These are phyloP conservation scores for Periplaneta americana DNA, from an alignment of 1,140 invertebrate genomes.

Conservation along the genomic window DNA sequence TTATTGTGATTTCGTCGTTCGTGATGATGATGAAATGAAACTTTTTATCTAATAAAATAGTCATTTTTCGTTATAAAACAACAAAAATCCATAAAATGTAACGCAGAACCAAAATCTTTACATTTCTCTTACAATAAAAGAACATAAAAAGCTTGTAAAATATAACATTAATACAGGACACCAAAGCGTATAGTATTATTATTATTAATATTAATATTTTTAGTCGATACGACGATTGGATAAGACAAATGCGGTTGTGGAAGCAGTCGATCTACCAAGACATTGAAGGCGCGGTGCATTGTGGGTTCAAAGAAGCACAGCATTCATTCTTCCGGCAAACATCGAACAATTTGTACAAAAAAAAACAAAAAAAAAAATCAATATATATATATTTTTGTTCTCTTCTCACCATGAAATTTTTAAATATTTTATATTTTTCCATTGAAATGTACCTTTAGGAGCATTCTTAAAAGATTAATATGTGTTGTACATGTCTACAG, in stretches of 20 bases:
- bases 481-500: conserved; percentile 7
- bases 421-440: too few relatives aligned
- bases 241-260: too few relatives aligned
- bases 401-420: not conserved
- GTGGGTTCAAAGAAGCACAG: not conserved
- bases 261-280: too few relatives aligned
- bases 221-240: too few relatives aligned
- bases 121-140: not conserved
- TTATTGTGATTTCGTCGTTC: too few relatives aligned
- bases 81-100: not conserved
- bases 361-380: not conserved
- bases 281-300: not conserved
- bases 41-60: not conserved
- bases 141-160: not conserved
- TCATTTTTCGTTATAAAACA: not conserved
- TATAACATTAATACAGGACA: not conserved
- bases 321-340: not conserved
- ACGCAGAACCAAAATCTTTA: too few relatives aligned
- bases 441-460: not conserved
- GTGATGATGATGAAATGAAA: too few relatives aligned
- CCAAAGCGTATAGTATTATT: too few relatives aligned
- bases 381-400: not conserved
- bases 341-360: not conserved
- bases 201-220: too few relatives aligned
- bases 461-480: conserved; percentile 1